Percentiles rank a stretch among this genome's conserved stretches.
Evolutionary conservation across 2,113 vertebrate genomes (phyloP).

Genomic region (Colinus virginianus): DNA sequence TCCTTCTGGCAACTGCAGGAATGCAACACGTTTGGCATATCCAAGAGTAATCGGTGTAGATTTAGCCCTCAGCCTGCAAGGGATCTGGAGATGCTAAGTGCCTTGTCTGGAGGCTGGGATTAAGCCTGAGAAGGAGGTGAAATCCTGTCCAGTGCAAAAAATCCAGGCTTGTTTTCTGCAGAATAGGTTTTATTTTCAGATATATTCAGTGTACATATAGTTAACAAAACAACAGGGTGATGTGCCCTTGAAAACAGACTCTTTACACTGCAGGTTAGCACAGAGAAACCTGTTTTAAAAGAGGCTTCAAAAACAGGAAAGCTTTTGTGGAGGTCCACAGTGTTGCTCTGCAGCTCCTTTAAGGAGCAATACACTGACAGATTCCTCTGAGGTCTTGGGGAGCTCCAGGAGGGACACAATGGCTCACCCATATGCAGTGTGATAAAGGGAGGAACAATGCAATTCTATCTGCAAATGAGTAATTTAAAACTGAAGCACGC

Average conservation of each 20-base stretch:
- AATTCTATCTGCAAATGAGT: background rate
- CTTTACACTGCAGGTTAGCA: accelerated
- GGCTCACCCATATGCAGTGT: background rate
- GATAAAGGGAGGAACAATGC: background rate
- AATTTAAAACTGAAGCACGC: background rate
- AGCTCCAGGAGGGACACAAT: accelerated
- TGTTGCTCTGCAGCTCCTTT: background rate
- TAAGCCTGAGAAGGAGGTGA: background rate
- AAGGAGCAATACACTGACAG: background rate
- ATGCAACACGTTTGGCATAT: background rate
- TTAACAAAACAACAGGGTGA: accelerated
- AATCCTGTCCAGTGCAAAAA: background rate
- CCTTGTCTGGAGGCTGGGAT: background rate
- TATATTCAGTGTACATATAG: accelerated
- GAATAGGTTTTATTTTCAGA: accelerated
- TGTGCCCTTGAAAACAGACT: background rate
- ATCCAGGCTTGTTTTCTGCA: accelerated
- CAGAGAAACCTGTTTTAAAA: accelerated
- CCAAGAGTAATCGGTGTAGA: background rate
- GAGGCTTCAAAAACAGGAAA: background rate
- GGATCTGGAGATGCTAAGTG: background rate
- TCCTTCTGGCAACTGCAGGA: background rate
- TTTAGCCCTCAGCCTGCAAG: background rate
- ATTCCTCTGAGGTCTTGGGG: background rate
- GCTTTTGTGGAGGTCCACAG: background rate